Percentiles rank a stretch among this genome's conserved stretches.
Evolutionary conservation across 1,140 invertebrate genomes (phyloP).

Genomic region (Halictus rubicundus): DNA sequence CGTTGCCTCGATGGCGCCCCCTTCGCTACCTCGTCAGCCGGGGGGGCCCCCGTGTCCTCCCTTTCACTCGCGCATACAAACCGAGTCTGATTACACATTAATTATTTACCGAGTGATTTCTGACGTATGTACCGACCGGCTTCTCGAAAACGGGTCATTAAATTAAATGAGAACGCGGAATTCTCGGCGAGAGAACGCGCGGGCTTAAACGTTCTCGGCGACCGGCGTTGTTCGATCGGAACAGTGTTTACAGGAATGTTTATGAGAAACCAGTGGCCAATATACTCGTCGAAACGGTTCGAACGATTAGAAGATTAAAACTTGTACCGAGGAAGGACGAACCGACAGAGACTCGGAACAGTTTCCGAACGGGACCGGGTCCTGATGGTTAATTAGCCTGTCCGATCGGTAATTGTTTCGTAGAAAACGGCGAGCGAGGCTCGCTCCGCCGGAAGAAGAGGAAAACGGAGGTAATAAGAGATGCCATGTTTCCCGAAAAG

Average conservation of each 20-base stretch:
- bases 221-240: too few species aligned
- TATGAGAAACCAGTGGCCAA: not conserved
- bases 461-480: not conserved
- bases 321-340: not conserved
- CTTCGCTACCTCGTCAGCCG: constrained; percentile 53
- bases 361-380: not conserved
- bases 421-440: not conserved
- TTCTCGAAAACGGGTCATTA: constrained; percentile 68
- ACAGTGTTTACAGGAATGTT: not conserved
- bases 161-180: constrained; percentile 73
- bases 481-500: not conserved
- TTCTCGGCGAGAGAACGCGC: constrained; percentile 38
- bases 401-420: constrained; percentile 49
- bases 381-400: constrained; percentile 33
- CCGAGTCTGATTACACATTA: constrained; percentile 77
- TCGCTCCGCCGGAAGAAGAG: not conserved
- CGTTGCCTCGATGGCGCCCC: constrained; percentile 70
- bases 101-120: constrained; percentile 77
- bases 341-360: not conserved
- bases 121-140: constrained; percentile 58
- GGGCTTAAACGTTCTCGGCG: constrained; percentile 9
- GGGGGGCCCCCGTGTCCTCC: constrained; percentile 56
- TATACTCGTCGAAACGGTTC: not conserved
- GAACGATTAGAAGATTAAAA: too few species aligned
- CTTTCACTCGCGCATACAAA: constrained; percentile 67